Base-by-base conservation (phyloP, 2,797 vertebrate species). In the Salarias fasciatus region DNA sequence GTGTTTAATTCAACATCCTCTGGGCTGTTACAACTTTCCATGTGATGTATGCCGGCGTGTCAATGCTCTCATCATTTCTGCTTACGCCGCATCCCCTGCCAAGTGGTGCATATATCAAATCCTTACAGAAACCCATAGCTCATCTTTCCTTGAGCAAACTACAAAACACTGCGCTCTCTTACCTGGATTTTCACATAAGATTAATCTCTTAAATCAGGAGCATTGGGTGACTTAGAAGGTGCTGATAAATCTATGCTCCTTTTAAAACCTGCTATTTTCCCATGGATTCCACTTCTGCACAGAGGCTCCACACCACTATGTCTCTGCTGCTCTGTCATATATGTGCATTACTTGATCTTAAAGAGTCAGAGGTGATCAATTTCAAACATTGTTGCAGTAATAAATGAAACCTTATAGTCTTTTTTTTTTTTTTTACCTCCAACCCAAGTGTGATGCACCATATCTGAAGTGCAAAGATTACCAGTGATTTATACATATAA, bases 401-500 rank as follows among this genome's bases (percentile, higher is more conserved):
- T 72, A 76, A 63, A 83, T 80, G 63, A 69, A 62, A 70, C 6
- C 49, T 28, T 4, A 6, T 29, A 13, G 50, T 71, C n/a, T 55
- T 14, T 46, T 24, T 24, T 9, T 9, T 2, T 35, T 9, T 72
- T 43, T 59, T 24, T 6, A 36, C 50, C 15, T 12, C 1, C 3
- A 56, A 53, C 54, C 62, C 35, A 63, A 58, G 56, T 67, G 60
- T 52, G 44, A 18, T 24, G 12, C 57, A 69, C 52, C 53, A 68
- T 80, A 65, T 84, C 76, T 61, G 57, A 82, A 75, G 69, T 75
- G 52, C 50, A 79, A 64, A 84, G 73, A 88, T 86, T 82, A 79
- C 70, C 73, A 74, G 69, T 81, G 89, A 87, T 91, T 86, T 84
- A 88, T 88, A 85, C 77, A 86, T 84, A 86, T 83, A 89, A 89